Base-by-base conservation (phyloP, 2,113 vertebrate species). In the Merops nubicus region DNA sequence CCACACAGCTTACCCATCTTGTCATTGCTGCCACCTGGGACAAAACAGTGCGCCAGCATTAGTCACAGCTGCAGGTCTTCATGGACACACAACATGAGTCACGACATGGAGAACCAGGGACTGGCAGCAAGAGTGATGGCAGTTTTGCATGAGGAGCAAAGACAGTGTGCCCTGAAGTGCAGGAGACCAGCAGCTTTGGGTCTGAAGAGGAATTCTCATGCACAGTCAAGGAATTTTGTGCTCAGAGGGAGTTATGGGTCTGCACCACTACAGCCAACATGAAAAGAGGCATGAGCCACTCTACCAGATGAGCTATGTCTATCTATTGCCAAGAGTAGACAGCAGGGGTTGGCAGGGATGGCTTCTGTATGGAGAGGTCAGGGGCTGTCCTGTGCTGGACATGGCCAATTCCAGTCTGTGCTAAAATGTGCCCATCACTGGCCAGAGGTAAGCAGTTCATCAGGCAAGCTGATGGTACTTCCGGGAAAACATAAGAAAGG, bases 61-160 rank as follows among this genome's bases (percentile, higher is more conserved):
- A 47, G 22, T 45, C 0, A 2, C 26, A 51, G n/a, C 15, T 78
- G 18, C 6, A 53, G 70, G 20, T 3, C 31, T 62, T 67, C 65
- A 38, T n/a, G 18, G 51, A 34, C 28, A 29, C 8, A 12, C 17
- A 43, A 10, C 18, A 15, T 1, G 2, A 19, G 12, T 51, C 28
- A 21, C 34, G 40, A 38, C 18, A 21, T 47, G 25, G 60, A 74
- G 31, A 51, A 15, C 8, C 28, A 62, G 11, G 11, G 50, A 16
- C 17, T 51, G 42, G 11, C 21, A 92, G 17, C 8, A 75, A 57
- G 16, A 59, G 5, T 28, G 79, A 28, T 0, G 0, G 3, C 14
- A 72, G 9, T 53, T 88, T 91, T 20, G 68, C 15, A 5, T 29
- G 7, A 42, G 15, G 12, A 76, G 33, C 23, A 70, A 70, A n/a